Evolutionary conservation across 2,797 vertebrate species (phyloP).

Genomic region (Pipistrellus pygmaeus): DNA sequence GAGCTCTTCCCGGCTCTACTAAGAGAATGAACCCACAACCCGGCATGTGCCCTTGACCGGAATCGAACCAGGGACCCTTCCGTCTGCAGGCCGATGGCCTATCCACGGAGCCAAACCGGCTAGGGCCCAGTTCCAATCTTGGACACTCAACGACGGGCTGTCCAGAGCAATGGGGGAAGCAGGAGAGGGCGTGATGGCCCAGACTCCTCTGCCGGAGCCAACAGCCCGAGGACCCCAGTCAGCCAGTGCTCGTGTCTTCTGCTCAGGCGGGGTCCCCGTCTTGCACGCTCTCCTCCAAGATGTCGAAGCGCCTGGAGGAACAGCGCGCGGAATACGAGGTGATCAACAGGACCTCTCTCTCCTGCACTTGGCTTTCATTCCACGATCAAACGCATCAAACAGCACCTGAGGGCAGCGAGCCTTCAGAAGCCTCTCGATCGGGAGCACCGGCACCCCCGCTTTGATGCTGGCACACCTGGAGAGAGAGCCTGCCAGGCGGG

Average conservation of each 20-base stretch:
- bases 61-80: too few relatives aligned
- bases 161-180: not conserved
- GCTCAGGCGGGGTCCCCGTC: not conserved
- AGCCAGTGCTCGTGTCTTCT: not conserved
- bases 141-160: not conserved
- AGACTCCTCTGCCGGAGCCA: not conserved
- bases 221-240: not conserved
- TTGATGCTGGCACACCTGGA: slow-evolving; percentile 90
- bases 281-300: slow-evolving; percentile 15
- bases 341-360: slow-evolving; percentile 2
- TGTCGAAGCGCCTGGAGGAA: not conserved
- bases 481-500: slow-evolving; percentile 72
- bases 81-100: too few relatives aligned
- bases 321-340: not conserved
- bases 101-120: too few relatives aligned
- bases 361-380: slow-evolving; percentile 33
- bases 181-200: not conserved
- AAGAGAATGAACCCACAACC: too few relatives aligned
- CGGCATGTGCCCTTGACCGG: too few relatives aligned
- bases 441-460: slow-evolving; percentile 73
- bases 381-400: not conserved
- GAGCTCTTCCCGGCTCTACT: too few relatives aligned
- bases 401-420: not conserved
- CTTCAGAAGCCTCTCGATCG: not conserved
- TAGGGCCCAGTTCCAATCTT: not conserved